Percentiles rank a stretch among this genome's conserved stretches.
Conservation (phyloP, 2,113 vertebrate species). For the Addax nasomaculatus region DNA sequence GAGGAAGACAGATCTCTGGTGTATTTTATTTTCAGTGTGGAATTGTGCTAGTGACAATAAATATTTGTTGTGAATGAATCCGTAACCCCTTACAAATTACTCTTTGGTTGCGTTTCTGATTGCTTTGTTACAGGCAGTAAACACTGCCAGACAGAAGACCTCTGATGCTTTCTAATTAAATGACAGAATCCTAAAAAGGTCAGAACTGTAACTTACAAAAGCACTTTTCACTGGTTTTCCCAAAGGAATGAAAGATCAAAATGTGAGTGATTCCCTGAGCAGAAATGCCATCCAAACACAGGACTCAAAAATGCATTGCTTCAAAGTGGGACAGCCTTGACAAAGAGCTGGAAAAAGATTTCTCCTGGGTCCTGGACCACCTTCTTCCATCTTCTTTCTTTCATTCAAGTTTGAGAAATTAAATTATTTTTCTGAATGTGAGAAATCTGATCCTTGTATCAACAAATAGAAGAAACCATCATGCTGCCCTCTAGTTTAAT, state of each 20-base stretch:
- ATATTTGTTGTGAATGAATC: constrained; percentile 55
- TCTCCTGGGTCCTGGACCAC: background rate
- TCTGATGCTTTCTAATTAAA: constrained; percentile 56
- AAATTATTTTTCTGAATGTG: constrained; percentile 51
- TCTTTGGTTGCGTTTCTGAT: constrained; percentile 53
- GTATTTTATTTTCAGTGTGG: constrained; percentile 33
- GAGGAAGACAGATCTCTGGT: constrained; percentile 3
- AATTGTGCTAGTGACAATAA: constrained; percentile 33
- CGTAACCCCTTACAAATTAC: constrained; percentile 45
- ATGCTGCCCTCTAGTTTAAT: background rate
- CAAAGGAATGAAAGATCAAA: constrained; percentile 37
- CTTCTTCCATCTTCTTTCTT: constrained; percentile 19
- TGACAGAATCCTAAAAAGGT: constrained; percentile 67
- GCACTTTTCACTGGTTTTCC: constrained; percentile 45
- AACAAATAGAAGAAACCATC: background rate
- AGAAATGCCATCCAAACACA: constrained; percentile 11
- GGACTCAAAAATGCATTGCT: constrained; percentile 9
- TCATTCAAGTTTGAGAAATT: constrained; percentile 41
- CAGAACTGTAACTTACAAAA: constrained; percentile 51
- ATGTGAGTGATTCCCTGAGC: background rate
- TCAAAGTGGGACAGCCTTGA: background rate
- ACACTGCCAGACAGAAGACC: constrained; percentile 49
- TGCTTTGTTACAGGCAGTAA: constrained; percentile 12
- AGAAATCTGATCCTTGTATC: constrained; percentile 28
- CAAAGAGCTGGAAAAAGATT: constrained; percentile 41